Evolutionary conservation across 2,888 invertebrate species (phyloP), one percentile per base, ranked within the genome.

Genomic region (Napeogenes sylphis): DNA sequence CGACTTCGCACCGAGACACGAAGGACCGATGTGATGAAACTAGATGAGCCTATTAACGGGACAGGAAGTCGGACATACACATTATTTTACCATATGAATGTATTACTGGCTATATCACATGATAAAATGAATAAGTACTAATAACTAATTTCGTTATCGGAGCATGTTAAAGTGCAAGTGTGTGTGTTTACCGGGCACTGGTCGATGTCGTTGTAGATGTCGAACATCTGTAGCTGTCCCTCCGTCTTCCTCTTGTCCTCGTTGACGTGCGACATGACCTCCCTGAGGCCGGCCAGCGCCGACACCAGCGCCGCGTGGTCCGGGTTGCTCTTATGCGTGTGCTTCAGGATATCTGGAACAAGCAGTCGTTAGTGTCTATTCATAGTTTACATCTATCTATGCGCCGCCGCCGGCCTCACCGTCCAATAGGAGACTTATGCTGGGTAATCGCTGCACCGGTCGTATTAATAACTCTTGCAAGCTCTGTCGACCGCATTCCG

Each of bases 161-260:
- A 21, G 21, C 21, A 21, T 21, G 21, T 21, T 21, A 21, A 21
- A 21, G 21, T 21, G 21, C 21, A 21, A 21, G 1, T 1, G 21
- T 21, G 21, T 21, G 21, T 21, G 21, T 21, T 21, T 83, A 97
- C 97, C 70, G 99, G 99, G 85, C 98, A 99, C 84, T 97, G 97
- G 81, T 99, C 99, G 77, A 99, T 99, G 82, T 99, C 98, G 83
- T 99, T 98, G 87, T 98, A 97, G 71, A 99, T 97, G 89, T 98
- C 97, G 89, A 99, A 98, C 93, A 99, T 96, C 73, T 96, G 97
- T 81, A 98, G 93, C 85, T 98, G 97, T 13, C 97, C 97, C 88
- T 99, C 99, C 0, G 98, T 98, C 91, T 96, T 97, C 75, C 98
- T 92, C 85, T 98, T 99, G 87, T 98, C 98, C 91, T 99, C 99